phyloP scores from a whole-genome alignment of 2,113 vertebrate species.

The Chlorocebus sabaeus region DNA sequence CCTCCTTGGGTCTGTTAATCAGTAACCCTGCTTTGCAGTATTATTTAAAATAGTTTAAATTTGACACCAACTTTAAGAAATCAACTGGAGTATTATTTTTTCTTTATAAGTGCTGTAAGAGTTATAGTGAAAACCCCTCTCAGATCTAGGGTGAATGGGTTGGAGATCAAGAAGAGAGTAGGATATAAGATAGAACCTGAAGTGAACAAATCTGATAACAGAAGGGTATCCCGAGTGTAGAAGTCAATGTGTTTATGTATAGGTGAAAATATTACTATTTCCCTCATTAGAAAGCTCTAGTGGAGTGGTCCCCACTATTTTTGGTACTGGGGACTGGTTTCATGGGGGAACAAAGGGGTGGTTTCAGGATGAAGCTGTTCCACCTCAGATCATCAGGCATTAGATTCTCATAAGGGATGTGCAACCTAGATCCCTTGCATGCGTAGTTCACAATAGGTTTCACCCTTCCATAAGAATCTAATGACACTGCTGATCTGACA shows the following conservation, averaged over 20 bases:
- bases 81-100: neutral
- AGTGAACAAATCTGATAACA: neutral
- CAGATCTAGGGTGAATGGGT: accelerated
- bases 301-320: no score
- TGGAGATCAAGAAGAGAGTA: neutral
- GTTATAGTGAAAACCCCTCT: neutral
- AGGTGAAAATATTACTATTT: neutral
- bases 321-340: no score
- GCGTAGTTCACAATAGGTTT: no score
- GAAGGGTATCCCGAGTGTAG: neutral
- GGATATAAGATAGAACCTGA: neutral
- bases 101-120: neutral
- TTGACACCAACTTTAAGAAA: neutral
- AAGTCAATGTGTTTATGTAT: neutral
- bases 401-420: no score
- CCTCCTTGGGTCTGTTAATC: accelerated
- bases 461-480: no score
- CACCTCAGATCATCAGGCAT: no score
- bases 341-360: no score
- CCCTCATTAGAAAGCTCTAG: no score
- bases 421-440: no score
- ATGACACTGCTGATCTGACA: no score
- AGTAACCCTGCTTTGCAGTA: neutral
- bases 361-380: no score
- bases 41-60: neutral